Evolutionary conservation across 1,140 invertebrate species (phyloP).

Genomic region (Drosophila trapezifrons): DNA sequence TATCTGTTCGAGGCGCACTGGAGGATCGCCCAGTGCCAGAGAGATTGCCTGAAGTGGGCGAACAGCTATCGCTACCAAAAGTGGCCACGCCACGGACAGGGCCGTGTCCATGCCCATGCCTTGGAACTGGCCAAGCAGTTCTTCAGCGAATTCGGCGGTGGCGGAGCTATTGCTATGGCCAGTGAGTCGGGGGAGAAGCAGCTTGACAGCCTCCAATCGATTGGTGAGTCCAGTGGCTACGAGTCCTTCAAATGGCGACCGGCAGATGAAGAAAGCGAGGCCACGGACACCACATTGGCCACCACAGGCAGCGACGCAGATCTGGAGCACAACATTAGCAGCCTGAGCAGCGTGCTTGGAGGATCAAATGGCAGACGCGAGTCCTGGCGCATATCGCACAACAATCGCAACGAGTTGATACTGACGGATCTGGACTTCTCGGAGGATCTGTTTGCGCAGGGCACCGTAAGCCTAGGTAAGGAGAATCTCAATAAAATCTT

Average conservation of each 20-base stretch:
- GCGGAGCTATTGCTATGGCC: not conserved
- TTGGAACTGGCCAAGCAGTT: slow-evolving; percentile 80
- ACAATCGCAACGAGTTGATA: slow-evolving; percentile 68
- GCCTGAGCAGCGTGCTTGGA: slow-evolving; percentile 34
- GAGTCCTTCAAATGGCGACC: slow-evolving; percentile 91
- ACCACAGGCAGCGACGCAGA: slow-evolving; percentile 45
- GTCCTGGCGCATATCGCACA: slow-evolving; percentile 84
- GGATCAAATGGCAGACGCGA: slow-evolving; percentile 45
- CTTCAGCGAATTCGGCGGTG: slow-evolving; percentile 68
- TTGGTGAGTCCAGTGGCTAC: slow-evolving; percentile 93
- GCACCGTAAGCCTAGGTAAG: slow-evolving; percentile 83
- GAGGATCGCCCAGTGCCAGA: slow-evolving; percentile 89
- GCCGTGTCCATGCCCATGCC: slow-evolving; percentile 60
- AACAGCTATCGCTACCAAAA: slow-evolving; percentile 81
- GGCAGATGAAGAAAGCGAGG: slow-evolving; percentile 85
- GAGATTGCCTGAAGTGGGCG: slow-evolving; percentile 91
- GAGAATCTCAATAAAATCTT: not conserved
- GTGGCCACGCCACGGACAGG: slow-evolving; percentile 68
- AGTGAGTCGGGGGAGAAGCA: slow-evolving; percentile 77
- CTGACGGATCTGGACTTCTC: slow-evolving; percentile 84
- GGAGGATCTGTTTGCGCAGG: slow-evolving; percentile 84
- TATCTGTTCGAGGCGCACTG: slow-evolving; percentile 92
- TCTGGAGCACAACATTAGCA: slow-evolving; percentile 61
- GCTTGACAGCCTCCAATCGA: slow-evolving; percentile 88
- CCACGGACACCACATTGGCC: slow-evolving; percentile 37